Percentiles rank a stretch among this genome's conserved stretches.
phyloP scores from a whole-genome alignment of 2,888 invertebrate genomes.

The Noctua janthina region DNA sequence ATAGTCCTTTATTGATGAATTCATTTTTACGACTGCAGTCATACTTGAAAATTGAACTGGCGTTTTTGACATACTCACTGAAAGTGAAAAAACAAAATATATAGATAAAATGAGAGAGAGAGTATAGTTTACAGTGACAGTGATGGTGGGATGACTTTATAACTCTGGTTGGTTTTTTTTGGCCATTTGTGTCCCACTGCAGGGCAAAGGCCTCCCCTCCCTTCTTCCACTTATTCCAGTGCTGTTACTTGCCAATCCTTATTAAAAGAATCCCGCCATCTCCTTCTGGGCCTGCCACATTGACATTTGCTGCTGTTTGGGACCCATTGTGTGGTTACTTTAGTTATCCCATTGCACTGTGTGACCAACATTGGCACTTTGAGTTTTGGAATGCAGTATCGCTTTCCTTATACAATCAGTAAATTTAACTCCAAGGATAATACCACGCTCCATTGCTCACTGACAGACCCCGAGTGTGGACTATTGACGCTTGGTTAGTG shows the following conservation, averaged over 20 bases:
- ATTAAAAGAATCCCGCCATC: not conserved
- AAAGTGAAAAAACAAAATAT: conserved; percentile 85
- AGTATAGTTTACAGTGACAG: not conserved
- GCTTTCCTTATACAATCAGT: too few species aligned
- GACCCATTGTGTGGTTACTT: too few species aligned
- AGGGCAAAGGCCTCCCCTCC: not conserved
- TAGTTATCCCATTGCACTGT: too few species aligned
- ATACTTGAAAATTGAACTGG: conserved; percentile 93
- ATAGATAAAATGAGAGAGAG: not conserved
- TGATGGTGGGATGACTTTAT: not conserved
- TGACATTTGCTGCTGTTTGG: too few species aligned
- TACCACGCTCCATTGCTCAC: too few species aligned
- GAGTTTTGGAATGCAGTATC: too few species aligned
- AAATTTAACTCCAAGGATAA: too few species aligned
- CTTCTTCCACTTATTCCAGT: not conserved
- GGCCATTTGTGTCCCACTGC: not conserved
- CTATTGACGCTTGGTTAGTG: not conserved
- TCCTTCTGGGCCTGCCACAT: not conserved
- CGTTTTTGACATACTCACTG: conserved; percentile 95
- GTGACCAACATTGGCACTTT: too few species aligned
- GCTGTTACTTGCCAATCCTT: not conserved
- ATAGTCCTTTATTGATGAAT: conserved; percentile 95
- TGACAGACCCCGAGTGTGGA: too few species aligned
- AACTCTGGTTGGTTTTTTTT: not conserved
- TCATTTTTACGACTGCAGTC: conserved; percentile 94